These are phyloP conservation scores for Polylopha cassiicola DNA, from an alignment of 2,888 invertebrate genomes.

Conservation along the genomic window DNA sequence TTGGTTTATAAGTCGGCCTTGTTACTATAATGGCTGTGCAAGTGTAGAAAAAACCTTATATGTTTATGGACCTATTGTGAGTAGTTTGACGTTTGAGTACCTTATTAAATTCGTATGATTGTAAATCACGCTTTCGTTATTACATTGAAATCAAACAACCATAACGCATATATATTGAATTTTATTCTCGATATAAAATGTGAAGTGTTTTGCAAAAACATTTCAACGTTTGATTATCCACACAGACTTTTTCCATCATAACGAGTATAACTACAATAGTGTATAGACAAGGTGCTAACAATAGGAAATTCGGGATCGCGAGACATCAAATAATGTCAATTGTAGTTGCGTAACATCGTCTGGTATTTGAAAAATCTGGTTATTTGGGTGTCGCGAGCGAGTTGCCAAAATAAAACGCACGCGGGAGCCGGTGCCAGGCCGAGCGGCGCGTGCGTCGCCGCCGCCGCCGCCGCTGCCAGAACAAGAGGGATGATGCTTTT, in stretches of 20 bases:
- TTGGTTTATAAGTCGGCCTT: slow-evolving; percentile 28
- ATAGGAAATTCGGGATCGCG: slow-evolving; percentile 13
- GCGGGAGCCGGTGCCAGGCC: slow-evolving; percentile 48
- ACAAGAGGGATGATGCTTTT: slow-evolving; percentile 7
- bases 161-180: too few relatives aligned
- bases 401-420: slow-evolving; percentile 61
- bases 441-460: slow-evolving; percentile 27
- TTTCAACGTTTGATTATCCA: too few relatives aligned
- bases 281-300: slow-evolving; percentile 16
- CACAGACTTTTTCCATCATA: background rate
- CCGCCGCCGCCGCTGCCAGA: slow-evolving; percentile 19
- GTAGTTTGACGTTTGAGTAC: too few relatives aligned
- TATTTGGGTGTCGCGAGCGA: slow-evolving; percentile 51
- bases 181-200: too few relatives aligned
- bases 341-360: slow-evolving; percentile 49
- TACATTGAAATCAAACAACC: too few relatives aligned
- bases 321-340: slow-evolving; percentile 40
- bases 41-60: slow-evolving; percentile 9
- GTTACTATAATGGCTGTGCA: slow-evolving; percentile 21
- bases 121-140: too few relatives aligned
- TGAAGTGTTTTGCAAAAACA: too few relatives aligned
- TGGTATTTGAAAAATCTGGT: slow-evolving; percentile 66
- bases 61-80: too few relatives aligned
- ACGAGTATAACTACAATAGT: slow-evolving; percentile 20
- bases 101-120: too few relatives aligned